These are phyloP conservation scores for Penaeus indicus DNA, from an alignment of 1,140 invertebrate genomes.

Conservation along the genomic window DNA sequence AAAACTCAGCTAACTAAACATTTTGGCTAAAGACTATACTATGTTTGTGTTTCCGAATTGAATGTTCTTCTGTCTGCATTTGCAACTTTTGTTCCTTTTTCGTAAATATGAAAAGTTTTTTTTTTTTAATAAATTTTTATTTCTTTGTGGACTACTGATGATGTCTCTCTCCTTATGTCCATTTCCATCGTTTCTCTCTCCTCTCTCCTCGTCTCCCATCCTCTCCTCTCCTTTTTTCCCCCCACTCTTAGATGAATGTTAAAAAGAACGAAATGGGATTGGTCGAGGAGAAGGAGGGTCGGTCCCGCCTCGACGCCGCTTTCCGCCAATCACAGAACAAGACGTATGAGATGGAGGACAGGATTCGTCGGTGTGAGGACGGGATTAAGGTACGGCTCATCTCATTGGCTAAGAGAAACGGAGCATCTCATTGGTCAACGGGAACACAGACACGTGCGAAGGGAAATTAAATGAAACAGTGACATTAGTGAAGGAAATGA, in stretches of 20 bases:
- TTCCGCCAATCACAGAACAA: conserved; percentile 49
- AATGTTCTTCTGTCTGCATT: no score
- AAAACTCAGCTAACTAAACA: no score
- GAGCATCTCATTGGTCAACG: not conserved
- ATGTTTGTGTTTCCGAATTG: no score
- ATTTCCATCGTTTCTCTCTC: not conserved
- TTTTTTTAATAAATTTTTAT: no score
- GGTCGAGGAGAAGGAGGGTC: conserved; percentile 61
- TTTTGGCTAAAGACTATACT: no score
- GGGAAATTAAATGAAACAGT: not conserved
- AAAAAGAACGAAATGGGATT: conserved; percentile 63
- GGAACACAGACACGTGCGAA: not conserved
- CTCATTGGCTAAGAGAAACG: no score
- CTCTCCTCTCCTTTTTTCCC: not conserved
- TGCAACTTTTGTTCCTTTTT: no score
- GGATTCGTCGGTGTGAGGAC: conserved; percentile 51
- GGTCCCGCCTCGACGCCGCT: conserved; percentile 43
- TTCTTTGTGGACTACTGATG: not conserved
- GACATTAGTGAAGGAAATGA: no score
- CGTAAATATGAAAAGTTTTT: no score
- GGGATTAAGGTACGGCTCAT: conserved; percentile 18
- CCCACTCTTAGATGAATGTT: conserved; percentile 44
- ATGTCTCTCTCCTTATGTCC: not conserved
- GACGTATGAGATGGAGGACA: conserved; percentile 59
- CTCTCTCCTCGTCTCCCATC: not conserved